Percentiles rank a stretch among this genome's conserved stretches.
phyloP scores from a whole-genome alignment of 2,113 vertebrate genomes.

The Odobenus rosmarus region DNA sequence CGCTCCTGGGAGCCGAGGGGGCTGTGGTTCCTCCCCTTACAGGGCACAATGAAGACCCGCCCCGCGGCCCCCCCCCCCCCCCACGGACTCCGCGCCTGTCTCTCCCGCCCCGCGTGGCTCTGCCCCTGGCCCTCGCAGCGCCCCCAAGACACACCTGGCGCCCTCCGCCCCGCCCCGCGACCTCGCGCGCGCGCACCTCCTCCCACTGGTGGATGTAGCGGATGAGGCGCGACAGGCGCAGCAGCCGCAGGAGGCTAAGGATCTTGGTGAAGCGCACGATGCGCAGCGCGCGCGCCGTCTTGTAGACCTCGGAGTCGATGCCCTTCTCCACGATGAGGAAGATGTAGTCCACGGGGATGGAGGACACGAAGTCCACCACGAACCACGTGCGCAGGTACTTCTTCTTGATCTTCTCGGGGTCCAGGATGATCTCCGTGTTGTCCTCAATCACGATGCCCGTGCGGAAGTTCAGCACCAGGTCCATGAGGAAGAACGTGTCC shows the following conservation, averaged over 20 bases:
- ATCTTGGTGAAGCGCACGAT: conserved; percentile 99
- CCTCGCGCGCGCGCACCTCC: conserved; percentile 87
- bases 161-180: rapidly evolving
- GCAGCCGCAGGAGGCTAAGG: conserved; percentile 93
- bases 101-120: too few relatives aligned
- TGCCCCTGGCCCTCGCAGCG: too few relatives aligned
- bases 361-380: conserved; percentile 98
- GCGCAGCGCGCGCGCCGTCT: conserved; percentile 95
- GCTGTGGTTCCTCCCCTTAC: not conserved
- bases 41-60: not conserved
- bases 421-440: conserved; percentile 98
- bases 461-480: conserved; percentile 98
- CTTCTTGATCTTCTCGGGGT: conserved; percentile 96
- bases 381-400: conserved; percentile 99
- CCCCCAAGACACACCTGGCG: not conserved
- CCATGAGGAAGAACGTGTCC: conserved; percentile 98
- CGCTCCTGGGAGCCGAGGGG: not conserved
- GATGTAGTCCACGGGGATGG: conserved; percentile 99
- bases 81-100: too few relatives aligned
- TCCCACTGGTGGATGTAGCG: conserved; percentile 99
- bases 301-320: conserved; percentile 98
- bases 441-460: conserved; percentile 98
- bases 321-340: conserved; percentile 99
- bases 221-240: conserved; percentile 95
- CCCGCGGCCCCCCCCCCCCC: rapidly evolving